phyloP scores from a whole-genome alignment of 2,888 invertebrate species.

The Priapulus caudatus region DNA sequence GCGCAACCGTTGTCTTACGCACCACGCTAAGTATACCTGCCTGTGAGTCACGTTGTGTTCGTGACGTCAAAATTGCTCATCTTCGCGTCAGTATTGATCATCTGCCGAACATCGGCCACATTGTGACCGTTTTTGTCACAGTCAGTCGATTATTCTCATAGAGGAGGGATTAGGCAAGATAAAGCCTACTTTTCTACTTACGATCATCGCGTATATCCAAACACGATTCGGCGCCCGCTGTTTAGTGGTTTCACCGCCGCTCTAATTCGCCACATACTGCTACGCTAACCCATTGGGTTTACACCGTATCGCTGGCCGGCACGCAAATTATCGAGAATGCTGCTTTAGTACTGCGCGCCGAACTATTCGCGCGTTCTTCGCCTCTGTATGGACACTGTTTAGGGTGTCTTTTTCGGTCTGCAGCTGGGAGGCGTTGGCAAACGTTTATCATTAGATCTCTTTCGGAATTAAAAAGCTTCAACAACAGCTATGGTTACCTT shows the following conservation, averaged over 20 bases:
- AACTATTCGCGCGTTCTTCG: background rate
- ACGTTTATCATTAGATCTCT: background rate
- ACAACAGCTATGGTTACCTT: conserved; percentile 1
- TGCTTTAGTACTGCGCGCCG: too few relatives aligned
- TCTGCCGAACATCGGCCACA: background rate
- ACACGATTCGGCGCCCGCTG: background rate
- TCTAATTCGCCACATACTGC: background rate
- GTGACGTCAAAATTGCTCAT: background rate
- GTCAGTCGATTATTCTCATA: background rate
- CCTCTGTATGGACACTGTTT: background rate
- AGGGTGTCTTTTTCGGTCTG: background rate
- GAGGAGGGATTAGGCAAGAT: background rate
- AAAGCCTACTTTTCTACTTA: background rate
- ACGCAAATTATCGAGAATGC: background rate
- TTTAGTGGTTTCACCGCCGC: background rate
- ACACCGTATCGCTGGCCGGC: background rate
- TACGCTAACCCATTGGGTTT: background rate
- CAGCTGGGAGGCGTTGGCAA: background rate
- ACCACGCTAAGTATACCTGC: background rate
- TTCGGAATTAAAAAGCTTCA: background rate
- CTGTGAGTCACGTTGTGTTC: background rate
- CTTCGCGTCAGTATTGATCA: background rate
- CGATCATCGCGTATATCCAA: background rate
- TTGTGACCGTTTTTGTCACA: background rate
- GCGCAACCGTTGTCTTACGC: background rate